A percentile compares a stretch with the other conserved stretches of the same genome.
These are phyloP conservation scores for Salvelinus fontinalis DNA, from an alignment of 2,113 vertebrate genomes.

Conservation along the genomic window DNA sequence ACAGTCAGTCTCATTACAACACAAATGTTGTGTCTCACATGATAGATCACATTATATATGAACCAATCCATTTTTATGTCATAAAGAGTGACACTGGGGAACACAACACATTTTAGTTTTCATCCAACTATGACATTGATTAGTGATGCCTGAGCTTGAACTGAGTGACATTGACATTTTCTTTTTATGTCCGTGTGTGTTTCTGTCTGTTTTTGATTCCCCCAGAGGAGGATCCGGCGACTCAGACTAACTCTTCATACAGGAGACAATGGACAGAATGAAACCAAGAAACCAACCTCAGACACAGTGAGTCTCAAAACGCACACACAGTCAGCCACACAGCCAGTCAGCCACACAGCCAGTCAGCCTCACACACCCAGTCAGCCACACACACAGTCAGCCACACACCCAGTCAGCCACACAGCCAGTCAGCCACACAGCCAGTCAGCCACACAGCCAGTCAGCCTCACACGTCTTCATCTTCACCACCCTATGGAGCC, in stretches of 20 bases:
- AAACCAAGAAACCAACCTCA: conserved; percentile 63
- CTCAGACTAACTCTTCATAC: conserved; percentile 88
- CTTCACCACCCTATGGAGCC: neutral
- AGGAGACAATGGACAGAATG: conserved; percentile 71
- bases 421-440: too few relatives aligned
- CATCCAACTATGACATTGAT: too few relatives aligned
- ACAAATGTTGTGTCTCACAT: too few relatives aligned
- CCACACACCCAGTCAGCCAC: neutral
- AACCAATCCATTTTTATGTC: too few relatives aligned
- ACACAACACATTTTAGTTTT: neutral
- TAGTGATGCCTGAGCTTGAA: too few relatives aligned
- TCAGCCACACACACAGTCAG: neutral
- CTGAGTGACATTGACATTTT: too few relatives aligned
- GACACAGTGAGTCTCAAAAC: conserved; percentile 73
- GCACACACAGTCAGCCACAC: too few relatives aligned
- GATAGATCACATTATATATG: too few relatives aligned
- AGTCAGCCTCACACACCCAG: neutral
- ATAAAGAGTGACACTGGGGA: neutral
- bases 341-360: neutral
- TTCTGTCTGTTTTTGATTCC: conserved; percentile 41
- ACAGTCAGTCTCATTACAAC: neutral
- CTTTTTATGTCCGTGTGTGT: conserved; percentile 18
- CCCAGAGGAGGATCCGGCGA: conserved; percentile 83
- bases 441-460: neutral
- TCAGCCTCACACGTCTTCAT: too few relatives aligned